phyloP scores from a whole-genome alignment of 2,888 invertebrate species.

The Aleiodes testaceus region DNA sequence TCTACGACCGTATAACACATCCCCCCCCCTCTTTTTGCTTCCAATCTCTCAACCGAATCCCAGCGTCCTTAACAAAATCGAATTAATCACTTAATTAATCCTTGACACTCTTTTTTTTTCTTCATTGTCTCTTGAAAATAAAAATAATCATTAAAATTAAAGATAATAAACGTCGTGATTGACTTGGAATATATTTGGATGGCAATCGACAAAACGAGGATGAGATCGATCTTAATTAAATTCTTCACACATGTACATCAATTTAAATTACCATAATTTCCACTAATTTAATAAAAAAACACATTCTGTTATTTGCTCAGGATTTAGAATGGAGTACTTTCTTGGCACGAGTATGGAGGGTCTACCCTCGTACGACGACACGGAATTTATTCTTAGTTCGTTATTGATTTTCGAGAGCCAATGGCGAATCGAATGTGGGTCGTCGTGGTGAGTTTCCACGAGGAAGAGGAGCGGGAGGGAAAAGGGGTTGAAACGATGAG shows the following conservation, averaged over 20 bases:
- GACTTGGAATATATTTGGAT: conserved; percentile 37
- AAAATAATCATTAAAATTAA: conserved; percentile 28
- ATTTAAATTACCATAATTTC: not conserved
- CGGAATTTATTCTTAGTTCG: conserved; percentile 48
- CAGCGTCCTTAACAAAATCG: conserved; percentile 17
- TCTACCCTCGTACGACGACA: conserved; percentile 44
- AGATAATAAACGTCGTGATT: conserved; percentile 36
- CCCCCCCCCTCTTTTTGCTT: conserved; percentile 63
- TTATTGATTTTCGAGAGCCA: conserved; percentile 47
- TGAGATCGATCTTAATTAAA: conserved; percentile 45
- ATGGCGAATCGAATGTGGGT: conserved; percentile 49
- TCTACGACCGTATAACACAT: conserved; percentile 40
- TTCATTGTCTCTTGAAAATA: not conserved
- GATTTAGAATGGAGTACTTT: conserved; percentile 35
- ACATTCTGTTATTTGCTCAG: conserved; percentile 10
- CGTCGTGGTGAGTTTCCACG: conserved; percentile 44
- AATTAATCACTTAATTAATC: not conserved
- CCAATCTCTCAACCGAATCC: conserved; percentile 57
- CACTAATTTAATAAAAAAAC: no score
- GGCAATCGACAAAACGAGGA: conserved; percentile 42
- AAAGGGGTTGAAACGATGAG: not conserved
- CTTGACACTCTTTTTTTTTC: not conserved
- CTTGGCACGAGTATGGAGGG: conserved; percentile 42
- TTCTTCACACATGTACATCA: not conserved
- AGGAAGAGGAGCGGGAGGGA: conserved; percentile 24